These are phyloP conservation scores for Cyprinella venusta DNA, from an alignment of 2,797 vertebrate species.

Conservation along the genomic window DNA sequence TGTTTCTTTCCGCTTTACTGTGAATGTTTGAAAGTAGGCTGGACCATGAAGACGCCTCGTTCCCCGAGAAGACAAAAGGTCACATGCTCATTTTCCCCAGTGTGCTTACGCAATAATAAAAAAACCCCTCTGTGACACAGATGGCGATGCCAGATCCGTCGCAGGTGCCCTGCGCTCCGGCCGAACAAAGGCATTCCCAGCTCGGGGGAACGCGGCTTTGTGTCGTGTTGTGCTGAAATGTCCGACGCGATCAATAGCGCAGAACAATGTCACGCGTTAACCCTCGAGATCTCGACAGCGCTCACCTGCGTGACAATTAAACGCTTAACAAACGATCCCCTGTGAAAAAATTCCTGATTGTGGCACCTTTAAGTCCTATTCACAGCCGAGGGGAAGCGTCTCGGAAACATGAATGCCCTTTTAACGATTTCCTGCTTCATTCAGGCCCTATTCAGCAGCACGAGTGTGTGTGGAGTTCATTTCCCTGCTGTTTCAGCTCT, in stretches of 20 bases:
- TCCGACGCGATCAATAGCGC: conserved; percentile 33
- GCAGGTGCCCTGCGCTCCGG: conserved; percentile 26
- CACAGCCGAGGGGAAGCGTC: conserved; percentile 40
- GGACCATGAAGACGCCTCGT: conserved; percentile 39
- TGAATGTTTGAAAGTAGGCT: background rate
- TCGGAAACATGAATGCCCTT: conserved; percentile 59
- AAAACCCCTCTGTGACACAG: conserved; percentile 16
- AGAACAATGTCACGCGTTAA: conserved; percentile 54
- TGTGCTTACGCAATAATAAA: conserved; percentile 5
- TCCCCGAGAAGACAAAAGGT: conserved; percentile 36
- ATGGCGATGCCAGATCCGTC: conserved; percentile 45
- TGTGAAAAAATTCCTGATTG: conserved; percentile 48
- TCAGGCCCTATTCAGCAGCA: conserved; percentile 55
- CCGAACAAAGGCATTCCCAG: conserved; percentile 28
- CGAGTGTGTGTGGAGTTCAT: conserved; percentile 58
- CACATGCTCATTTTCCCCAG: conserved; percentile 20
- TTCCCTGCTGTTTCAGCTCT: conserved; percentile 59
- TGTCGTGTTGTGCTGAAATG: conserved; percentile 32
- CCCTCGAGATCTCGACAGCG: conserved; percentile 31
- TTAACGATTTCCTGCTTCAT: conserved; percentile 63
- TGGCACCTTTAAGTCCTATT: conserved; percentile 52
- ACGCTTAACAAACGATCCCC: conserved; percentile 40
- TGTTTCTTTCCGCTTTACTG: background rate
- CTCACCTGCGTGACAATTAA: conserved; percentile 45
- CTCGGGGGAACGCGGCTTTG: conserved; percentile 21